Evolutionary conservation across 2,797 vertebrate genomes (phyloP).

Genomic region (Sylvia borin): DNA sequence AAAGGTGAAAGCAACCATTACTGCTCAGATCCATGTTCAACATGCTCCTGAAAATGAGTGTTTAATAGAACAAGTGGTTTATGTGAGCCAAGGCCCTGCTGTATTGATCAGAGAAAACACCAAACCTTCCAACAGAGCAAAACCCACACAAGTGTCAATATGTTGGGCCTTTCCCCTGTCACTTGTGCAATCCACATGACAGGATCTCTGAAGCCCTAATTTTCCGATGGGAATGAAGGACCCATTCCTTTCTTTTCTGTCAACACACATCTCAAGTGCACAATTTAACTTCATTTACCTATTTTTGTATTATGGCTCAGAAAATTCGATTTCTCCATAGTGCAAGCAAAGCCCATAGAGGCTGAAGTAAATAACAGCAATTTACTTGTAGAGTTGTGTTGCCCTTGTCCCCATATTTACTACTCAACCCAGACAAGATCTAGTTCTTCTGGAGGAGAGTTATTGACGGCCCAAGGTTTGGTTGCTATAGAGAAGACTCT

Average conservation of each 20-base stretch:
- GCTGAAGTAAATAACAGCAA: conserved; percentile 9
- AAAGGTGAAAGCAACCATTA: not conserved
- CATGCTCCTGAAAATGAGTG: not conserved
- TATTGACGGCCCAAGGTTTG: not conserved
- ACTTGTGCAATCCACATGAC: not conserved
- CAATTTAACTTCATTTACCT: conserved; percentile 40
- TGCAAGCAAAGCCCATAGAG: not conserved
- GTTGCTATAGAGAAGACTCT: conserved; percentile 35
- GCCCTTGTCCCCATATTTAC: not conserved
- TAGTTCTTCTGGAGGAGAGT: not conserved
- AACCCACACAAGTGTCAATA: not conserved
- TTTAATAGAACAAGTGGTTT: not conserved
- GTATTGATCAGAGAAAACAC: not conserved
- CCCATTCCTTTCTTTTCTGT: not conserved
- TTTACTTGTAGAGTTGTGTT: conserved; percentile 15
- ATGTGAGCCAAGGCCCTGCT: not conserved
- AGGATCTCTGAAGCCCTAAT: not conserved
- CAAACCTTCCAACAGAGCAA: not conserved
- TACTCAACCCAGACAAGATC: conserved; percentile 5
- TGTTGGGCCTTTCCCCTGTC: not conserved
- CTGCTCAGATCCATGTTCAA: not conserved
- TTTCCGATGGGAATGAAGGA: not conserved
- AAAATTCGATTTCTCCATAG: not conserved
- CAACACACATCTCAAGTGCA: not conserved
- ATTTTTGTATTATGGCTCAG: not conserved